These are phyloP conservation scores for Drosophila lacertosa DNA, from an alignment of 1,140 invertebrate species.

Conservation along the genomic window DNA sequence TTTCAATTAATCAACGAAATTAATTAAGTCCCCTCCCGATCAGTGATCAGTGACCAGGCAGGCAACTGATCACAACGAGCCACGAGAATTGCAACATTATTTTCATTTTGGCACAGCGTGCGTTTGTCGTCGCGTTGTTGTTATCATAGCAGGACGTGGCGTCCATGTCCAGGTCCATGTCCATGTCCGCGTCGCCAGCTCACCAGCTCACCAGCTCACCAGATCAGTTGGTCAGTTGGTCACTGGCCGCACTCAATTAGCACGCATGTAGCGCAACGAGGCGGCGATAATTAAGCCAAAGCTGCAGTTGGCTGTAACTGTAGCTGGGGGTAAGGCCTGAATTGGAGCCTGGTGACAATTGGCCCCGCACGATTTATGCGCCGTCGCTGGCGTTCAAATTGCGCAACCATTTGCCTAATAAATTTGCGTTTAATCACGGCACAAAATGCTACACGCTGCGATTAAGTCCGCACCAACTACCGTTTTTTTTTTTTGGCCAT, in stretches of 20 bases:
- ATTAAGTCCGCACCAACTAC: constrained; percentile 51
- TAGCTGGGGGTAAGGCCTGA: not conserved
- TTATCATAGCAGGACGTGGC: constrained; percentile 74
- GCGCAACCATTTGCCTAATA: constrained; percentile 74
- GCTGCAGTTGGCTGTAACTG: constrained; percentile 2
- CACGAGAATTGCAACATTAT: constrained; percentile 71
- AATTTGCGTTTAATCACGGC: constrained; percentile 70
- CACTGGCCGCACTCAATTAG: constrained; percentile 68
- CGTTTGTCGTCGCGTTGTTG: constrained; percentile 77
- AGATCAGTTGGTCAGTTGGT: constrained; percentile 53
- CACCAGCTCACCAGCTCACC: constrained; percentile 8
- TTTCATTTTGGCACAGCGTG: constrained; percentile 76
- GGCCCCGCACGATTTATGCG: constrained; percentile 68
- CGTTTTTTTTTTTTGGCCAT: constrained; percentile 42
- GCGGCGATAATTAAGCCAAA: constrained; percentile 70
- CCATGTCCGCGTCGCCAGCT: constrained; percentile 28
- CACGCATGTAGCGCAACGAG: constrained; percentile 73
- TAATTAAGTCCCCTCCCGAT: constrained; percentile 68
- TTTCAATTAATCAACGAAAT: constrained; percentile 82
- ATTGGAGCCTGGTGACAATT: constrained; percentile 67
- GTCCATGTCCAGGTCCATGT: constrained; percentile 10
- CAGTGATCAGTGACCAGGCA: constrained; percentile 62
- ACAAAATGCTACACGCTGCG: constrained; percentile 72
- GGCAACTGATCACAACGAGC: constrained; percentile 25
- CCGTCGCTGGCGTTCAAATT: constrained; percentile 33